These are phyloP conservation scores for Drosophila basisetae DNA, from an alignment of 2,888 invertebrate species.

Conservation along the genomic window DNA sequence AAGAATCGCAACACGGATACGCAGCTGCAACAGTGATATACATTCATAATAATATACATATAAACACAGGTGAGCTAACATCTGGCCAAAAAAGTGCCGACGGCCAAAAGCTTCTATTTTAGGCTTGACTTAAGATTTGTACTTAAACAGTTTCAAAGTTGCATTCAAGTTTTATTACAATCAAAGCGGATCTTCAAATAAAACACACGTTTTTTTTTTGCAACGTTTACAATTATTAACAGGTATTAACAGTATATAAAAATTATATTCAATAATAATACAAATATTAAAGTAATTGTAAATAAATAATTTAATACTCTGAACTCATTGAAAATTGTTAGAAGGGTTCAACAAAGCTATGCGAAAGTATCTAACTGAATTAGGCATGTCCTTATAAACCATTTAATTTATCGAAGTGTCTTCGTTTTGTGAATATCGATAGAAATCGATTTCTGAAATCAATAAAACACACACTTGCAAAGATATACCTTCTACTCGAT, in stretches of 20 bases:
- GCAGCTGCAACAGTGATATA: slow-evolving; percentile 33
- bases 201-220: not conserved
- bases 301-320: not conserved
- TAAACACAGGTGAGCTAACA: slow-evolving; percentile 55
- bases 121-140: not conserved
- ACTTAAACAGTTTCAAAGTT: not conserved
- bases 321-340: not conserved
- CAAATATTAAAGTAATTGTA: not conserved
- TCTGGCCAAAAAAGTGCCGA: slow-evolving; percentile 34
- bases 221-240: too few species aligned
- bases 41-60: slow-evolving; percentile 25
- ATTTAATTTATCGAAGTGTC: not conserved
- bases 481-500: not conserved
- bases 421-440: not conserved
- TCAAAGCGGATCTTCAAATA: not conserved
- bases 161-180: not conserved
- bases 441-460: not conserved
- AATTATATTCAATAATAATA: too few species aligned
- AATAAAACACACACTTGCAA: not conserved
- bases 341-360: not conserved
- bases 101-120: slow-evolving; percentile 34
- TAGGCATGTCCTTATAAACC: not conserved
- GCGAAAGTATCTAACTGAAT: not conserved
- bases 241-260: too few species aligned
- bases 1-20: slow-evolving; percentile 57